phyloP scores from a whole-genome alignment of 2,113 vertebrate genomes.

The Isurus oxyrinchus region DNA sequence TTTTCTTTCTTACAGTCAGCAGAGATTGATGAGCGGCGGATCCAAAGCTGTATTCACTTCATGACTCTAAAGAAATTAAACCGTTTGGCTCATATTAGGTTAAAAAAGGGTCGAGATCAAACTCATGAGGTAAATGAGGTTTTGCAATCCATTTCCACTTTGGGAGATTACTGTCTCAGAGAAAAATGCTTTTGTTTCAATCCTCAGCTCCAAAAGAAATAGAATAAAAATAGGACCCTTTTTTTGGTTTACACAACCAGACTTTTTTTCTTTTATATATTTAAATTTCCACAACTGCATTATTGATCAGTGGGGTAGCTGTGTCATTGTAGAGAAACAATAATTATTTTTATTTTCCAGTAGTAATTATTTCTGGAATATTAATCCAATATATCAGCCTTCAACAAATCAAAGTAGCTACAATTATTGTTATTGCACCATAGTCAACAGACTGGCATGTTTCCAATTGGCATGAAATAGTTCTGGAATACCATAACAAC shows the following conservation, averaged over 20 bases:
- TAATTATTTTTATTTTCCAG: background rate
- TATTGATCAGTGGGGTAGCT: background rate
- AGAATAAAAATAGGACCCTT: background rate
- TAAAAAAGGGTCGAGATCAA: constrained; percentile 89
- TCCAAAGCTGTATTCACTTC: constrained; percentile 88
- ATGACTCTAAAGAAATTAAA: constrained; percentile 97
- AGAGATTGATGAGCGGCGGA: constrained; percentile 77
- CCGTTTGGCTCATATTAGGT: constrained; percentile 86
- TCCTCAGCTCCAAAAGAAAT: background rate
- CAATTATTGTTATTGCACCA: background rate
- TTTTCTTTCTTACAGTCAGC: constrained; percentile 50
- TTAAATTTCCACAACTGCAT: background rate
- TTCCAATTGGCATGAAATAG: background rate
- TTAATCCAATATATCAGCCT: background rate
- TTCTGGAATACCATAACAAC: too few species aligned
- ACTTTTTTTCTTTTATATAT: background rate
- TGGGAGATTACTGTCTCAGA: background rate
- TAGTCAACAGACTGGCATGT: background rate
- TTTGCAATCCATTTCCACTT: background rate
- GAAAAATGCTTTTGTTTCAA: background rate
- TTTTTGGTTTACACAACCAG: background rate
- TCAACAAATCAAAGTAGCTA: background rate
- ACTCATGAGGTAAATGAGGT: constrained; percentile 77
- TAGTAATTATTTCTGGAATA: background rate
- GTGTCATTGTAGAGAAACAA: background rate